Percentiles rank a stretch among this genome's conserved stretches.
Evolutionary conservation across 2,113 vertebrate species (phyloP).

Genomic region (Formicarius rufipectus): DNA sequence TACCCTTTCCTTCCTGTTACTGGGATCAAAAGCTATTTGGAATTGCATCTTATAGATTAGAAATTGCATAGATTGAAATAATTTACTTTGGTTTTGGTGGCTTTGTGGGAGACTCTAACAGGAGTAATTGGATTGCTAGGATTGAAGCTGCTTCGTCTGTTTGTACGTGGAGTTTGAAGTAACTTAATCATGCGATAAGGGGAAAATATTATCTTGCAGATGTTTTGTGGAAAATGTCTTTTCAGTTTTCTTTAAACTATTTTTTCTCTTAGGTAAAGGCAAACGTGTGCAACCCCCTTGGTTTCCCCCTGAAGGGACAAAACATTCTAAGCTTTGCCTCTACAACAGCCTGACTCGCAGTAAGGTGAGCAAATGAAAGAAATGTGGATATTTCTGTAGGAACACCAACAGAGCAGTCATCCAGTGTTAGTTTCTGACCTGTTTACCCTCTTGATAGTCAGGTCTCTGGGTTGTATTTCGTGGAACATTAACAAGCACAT

Average conservation of each 20-base stretch:
- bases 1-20: neutral
- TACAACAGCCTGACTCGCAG: conserved; percentile 96
- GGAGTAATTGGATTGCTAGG: neutral
- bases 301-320: conserved; percentile 82
- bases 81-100: neutral
- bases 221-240: neutral
- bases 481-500: fast-evolving
- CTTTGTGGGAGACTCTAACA: neutral
- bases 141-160: neutral
- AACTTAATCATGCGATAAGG: neutral
- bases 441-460: neutral
- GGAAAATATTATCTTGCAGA: neutral
- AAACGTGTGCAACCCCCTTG: conserved; percentile 86
- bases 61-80: neutral
- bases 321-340: conserved; percentile 81
- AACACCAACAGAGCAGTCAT: neutral
- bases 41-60: neutral
- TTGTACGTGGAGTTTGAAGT: neutral
- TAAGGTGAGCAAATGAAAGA: conserved; percentile 79
- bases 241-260: neutral
- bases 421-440: neutral
- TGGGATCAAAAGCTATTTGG: neutral
- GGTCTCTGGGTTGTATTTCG: neutral
- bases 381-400: neutral
- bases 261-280: conserved; percentile 78